Evolutionary conservation across 2,888 invertebrate genomes (phyloP).

Genomic region (Brachypalpus laphriformis): DNA sequence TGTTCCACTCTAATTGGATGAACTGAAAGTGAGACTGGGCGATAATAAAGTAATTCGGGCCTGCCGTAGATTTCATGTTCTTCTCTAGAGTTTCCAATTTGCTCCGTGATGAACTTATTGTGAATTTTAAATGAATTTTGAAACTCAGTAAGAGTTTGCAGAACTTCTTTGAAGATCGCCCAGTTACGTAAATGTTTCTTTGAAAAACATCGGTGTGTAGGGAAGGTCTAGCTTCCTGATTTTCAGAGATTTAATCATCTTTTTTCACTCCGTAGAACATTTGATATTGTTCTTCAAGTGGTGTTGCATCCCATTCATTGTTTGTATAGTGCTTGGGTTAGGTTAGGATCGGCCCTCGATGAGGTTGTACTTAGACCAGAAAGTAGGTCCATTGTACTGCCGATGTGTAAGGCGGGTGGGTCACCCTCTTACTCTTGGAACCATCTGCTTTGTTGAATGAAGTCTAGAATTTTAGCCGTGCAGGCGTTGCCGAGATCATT

Average conservation of each 20-base stretch:
- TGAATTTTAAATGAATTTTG: constrained; percentile 85
- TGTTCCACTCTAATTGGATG: constrained; percentile 51
- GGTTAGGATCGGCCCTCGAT: no score
- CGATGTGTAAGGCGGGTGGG: no score
- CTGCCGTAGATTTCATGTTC: constrained; percentile 78
- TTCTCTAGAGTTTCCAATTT: constrained; percentile 79
- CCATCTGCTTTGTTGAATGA: no score
- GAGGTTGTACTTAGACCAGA: no score
- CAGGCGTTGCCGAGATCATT: no score
- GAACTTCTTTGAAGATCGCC: neutral
- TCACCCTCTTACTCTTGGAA: no score
- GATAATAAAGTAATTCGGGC: neutral
- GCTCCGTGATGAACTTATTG: constrained; percentile 82
- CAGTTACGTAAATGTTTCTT: neutral
- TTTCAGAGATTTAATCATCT: neutral
- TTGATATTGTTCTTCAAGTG: neutral
- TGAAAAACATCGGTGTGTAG: neutral
- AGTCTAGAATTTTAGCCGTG: no score
- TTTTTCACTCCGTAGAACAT: neutral
- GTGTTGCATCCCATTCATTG: neutral
- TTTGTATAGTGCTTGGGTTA: no score
- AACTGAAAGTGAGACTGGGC: constrained; percentile 61
- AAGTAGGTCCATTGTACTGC: no score
- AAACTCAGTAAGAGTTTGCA: constrained; percentile 85
- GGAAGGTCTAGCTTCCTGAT: neutral